Percentiles rank a stretch among this genome's conserved stretches.
Conservation (phyloP, 2,113 vertebrate species). For the Entelurus aequoreus region DNA sequence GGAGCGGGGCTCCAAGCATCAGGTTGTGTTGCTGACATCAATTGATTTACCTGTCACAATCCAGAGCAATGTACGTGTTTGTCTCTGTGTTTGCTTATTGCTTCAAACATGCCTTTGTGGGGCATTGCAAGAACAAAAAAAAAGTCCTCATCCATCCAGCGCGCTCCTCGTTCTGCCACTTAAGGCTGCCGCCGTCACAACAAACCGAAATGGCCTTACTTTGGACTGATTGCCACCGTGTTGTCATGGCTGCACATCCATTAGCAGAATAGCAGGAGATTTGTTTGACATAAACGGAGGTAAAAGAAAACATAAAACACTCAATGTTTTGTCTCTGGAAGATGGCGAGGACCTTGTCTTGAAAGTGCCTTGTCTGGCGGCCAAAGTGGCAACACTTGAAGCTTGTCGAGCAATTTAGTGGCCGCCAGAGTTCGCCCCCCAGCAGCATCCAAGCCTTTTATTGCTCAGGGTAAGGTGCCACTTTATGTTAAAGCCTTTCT, state of each 20-base stretch:
- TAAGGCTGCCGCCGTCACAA: conserved; percentile 27
- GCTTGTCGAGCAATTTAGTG: conserved; percentile 49
- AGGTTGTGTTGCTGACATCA: conserved; percentile 9
- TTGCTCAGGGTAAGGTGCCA: conserved; percentile 15
- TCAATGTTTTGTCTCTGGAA: conserved; percentile 55
- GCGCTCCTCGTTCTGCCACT: conserved; percentile 19
- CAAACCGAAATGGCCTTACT: conserved; percentile 60
- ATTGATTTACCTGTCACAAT: conserved; percentile 29
- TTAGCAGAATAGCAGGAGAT: conserved; percentile 61
- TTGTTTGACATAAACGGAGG: conserved; percentile 63
- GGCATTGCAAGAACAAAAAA: conserved; percentile 5
- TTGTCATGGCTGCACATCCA: conserved; percentile 67
- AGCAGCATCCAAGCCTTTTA: conserved; percentile 13
- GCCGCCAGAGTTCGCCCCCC: conserved; percentile 34
- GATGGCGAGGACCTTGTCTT: conserved; percentile 45
- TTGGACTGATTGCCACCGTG: conserved; percentile 50
- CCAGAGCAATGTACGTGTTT: background rate
- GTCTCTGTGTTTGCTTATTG: conserved; percentile 10
- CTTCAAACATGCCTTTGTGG: conserved; percentile 15
- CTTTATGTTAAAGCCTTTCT: conserved; percentile 28
- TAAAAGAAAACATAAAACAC: conserved; percentile 44
- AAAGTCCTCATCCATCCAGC: conserved; percentile 10
- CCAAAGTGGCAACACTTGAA: conserved; percentile 33
- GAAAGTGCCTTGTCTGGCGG: conserved; percentile 47
- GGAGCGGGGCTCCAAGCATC: conserved; percentile 4